Evolutionary conservation across 2,888 invertebrate species (phyloP).

Genomic region (Xylocampa areola): DNA sequence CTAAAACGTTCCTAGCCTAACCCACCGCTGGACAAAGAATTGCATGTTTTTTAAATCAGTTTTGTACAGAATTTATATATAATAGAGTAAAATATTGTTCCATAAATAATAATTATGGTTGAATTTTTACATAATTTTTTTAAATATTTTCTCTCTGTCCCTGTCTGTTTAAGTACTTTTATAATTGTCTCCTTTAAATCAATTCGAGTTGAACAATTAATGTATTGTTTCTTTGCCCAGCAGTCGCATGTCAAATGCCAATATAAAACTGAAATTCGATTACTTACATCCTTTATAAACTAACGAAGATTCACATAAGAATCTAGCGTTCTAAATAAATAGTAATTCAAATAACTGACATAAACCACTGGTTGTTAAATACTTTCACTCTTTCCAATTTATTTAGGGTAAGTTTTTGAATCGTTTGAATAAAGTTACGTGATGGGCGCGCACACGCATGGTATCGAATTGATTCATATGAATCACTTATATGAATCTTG

Average conservation of each 20-base stretch:
- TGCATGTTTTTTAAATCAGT: too few relatives aligned
- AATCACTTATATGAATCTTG: too few relatives aligned
- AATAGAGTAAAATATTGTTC: too few relatives aligned
- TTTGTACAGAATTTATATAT: too few relatives aligned
- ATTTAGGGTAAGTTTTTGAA: not conserved
- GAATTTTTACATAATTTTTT: too few relatives aligned
- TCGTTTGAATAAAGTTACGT: not conserved
- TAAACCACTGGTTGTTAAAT: conserved; percentile 3
- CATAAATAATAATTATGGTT: too few relatives aligned
- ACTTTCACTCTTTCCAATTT: not conserved
- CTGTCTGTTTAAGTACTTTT: too few relatives aligned
- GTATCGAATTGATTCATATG: too few relatives aligned
- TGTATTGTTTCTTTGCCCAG: conserved; percentile 3
- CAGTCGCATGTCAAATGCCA: conserved; percentile 23
- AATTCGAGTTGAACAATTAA: too few relatives aligned
- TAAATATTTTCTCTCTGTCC: too few relatives aligned
- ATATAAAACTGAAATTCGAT: conserved; percentile 29
- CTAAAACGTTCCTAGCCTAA: conserved; percentile 5
- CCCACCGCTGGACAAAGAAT: conserved; percentile 12
- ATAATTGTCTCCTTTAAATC: too few relatives aligned
- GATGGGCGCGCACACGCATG: too few relatives aligned
- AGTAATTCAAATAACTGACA: conserved; percentile 29
- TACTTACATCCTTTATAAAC: conserved; percentile 40
- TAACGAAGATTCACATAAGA: conserved; percentile 38
- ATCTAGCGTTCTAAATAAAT: conserved; percentile 49